Evolutionary conservation across 2,113 vertebrate genomes (phyloP), one percentile per base, ranked within the genome.

Genomic region (Pipa parva): DNA sequence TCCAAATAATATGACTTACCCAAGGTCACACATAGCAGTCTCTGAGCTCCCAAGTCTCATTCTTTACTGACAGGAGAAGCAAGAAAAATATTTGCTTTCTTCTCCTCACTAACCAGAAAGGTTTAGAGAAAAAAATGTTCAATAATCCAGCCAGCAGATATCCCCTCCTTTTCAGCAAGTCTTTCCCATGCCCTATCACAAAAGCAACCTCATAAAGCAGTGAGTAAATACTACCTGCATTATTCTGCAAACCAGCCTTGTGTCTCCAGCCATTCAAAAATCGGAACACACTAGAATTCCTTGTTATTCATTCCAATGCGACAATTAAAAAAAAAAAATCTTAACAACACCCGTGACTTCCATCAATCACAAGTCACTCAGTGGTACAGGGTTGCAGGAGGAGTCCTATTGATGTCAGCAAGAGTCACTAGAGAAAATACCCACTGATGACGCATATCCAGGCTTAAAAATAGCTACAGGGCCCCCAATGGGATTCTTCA

Each of bases 391-490:
- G 91, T 90, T n/a, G 92, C 91, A 91, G 90, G 90, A 93, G 92
- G 92, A 97, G 92, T 92, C 93, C 93, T 92, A 92, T 89, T 94
- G 93, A 95, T 95, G 93, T 92, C 93, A 95, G 92, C 90, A 84
- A 93, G 92, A 93, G 92, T 93, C 94, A 95, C 93, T 91, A 93
- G 94, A 98, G 95, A 97, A 95, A 97, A 97, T 99, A 95, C 95
- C 95, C 94, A 95, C 90, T 89, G 89, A 84, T 98, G 95, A 98
- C 89, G 96, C 95, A 97, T 93, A 97, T 95, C 93, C 94, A 96
- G 92, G 91, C 92, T 95, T 92, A 94, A 94, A 97, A 99, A 99
- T 99, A 98, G 95, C 84, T 87, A 81, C 86, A 88, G 93, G 95
- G 93, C 91, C 92, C 82, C 83, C 76, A 85, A 77, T 85, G 89